A percentile compares a stretch with the other conserved stretches of the same genome.
Conservation (phyloP, 2,113 vertebrate genomes). For the Cynoglossus semilaevis region DNA sequence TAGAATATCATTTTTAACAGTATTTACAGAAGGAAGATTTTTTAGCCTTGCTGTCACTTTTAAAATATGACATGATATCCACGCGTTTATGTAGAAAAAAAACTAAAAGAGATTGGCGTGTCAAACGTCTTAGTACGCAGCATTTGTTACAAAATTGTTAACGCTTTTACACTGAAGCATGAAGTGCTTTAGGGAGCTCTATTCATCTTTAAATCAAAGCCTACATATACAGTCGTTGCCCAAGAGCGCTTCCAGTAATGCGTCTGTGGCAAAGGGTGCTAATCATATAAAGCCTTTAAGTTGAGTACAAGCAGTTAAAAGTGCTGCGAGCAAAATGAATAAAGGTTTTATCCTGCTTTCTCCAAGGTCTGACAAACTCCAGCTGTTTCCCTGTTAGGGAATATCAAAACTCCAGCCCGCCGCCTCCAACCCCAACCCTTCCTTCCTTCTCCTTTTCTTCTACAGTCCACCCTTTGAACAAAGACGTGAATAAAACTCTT, state of each 20-base stretch:
- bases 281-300: not conserved
- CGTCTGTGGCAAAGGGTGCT: constrained; percentile 3
- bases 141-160: constrained; percentile 3
- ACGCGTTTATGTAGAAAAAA: too few species aligned
- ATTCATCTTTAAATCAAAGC: not conserved
- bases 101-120: not conserved
- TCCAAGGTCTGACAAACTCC: constrained; percentile 14
- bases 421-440: constrained; percentile 13
- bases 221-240: constrained; percentile 12
- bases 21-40: too few species aligned
- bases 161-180: not conserved
- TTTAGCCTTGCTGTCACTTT: too few species aligned
- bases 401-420: constrained; percentile 18
- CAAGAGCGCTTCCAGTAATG: not conserved
- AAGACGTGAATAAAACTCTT: constrained; percentile 41
- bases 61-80: too few species aligned
- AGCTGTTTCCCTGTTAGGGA: constrained; percentile 30
- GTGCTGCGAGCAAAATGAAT: not conserved
- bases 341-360: constrained; percentile 16
- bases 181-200: constrained; percentile 17
- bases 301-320: constrained; percentile 4
- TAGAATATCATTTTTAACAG: too few species aligned
- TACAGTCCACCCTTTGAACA: constrained; percentile 30
- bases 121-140: not conserved
- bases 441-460: constrained; percentile 17